These are phyloP conservation scores for Trypoxylus dichotomus DNA, from an alignment of 1,140 invertebrate species.

Conservation along the genomic window DNA sequence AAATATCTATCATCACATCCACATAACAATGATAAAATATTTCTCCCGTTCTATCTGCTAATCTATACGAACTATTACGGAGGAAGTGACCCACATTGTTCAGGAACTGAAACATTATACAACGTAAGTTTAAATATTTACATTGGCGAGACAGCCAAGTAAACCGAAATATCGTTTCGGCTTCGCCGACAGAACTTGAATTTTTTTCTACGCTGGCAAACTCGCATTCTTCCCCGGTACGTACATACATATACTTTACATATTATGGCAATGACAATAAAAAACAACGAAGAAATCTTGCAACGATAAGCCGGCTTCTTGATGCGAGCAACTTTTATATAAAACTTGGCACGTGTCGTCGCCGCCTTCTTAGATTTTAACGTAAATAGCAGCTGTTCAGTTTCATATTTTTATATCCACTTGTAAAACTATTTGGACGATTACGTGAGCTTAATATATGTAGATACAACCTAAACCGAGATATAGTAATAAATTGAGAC, in stretches of 20 bases:
- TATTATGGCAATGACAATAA: neutral
- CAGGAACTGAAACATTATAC: constrained; percentile 6
- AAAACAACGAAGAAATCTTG: neutral
- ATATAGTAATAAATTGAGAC: no score
- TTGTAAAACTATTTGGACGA: neutral
- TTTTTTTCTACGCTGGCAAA: neutral
- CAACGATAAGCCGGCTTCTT: constrained; percentile 1
- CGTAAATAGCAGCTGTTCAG: constrained; percentile 1
- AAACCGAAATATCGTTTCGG: neutral
- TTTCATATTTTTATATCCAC: neutral
- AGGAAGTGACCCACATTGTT: constrained; percentile 2
- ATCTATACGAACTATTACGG: neutral
- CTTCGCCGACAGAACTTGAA: neutral
- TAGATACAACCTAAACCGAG: neutral
- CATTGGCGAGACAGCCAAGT: neutral
- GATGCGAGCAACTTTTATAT: neutral
- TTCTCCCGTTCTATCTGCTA: neutral
- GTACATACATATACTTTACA: neutral
- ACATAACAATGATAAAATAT: neutral
- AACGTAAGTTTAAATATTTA: constrained; percentile 4
- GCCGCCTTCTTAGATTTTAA: neutral
- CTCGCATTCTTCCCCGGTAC: neutral
- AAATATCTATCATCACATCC: neutral
- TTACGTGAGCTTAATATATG: neutral
- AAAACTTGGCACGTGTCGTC: constrained; percentile 1